phyloP scores from a whole-genome alignment of 2,888 invertebrate species.

The Micropterix aruncella region DNA sequence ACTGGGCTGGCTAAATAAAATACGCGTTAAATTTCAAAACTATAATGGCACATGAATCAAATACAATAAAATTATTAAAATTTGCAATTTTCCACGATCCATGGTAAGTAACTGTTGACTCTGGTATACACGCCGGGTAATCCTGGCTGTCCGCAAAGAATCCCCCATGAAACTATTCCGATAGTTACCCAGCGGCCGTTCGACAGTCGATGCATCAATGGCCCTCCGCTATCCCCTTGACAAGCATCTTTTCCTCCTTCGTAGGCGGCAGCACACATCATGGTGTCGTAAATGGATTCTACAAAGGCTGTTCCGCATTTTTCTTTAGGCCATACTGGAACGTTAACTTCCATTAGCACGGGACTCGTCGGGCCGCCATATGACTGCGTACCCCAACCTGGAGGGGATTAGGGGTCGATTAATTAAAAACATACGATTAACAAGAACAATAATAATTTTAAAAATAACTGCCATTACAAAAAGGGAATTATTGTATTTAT shows the following conservation, averaged over 20 bases:
- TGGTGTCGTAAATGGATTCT: conserved; percentile 47
- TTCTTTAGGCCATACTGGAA: conserved; percentile 65
- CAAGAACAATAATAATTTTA: neutral
- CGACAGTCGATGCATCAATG: conserved; percentile 56
- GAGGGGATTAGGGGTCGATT: neutral
- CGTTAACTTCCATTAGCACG: conserved; percentile 59
- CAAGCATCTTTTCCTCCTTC: conserved; percentile 73
- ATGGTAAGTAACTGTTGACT: conserved; percentile 54
- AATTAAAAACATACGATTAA: neutral
- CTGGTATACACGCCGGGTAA: conserved; percentile 71
- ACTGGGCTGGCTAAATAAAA: too few species aligned
- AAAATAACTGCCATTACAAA: neutral
- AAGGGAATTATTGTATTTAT: neutral
- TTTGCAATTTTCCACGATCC: conserved; percentile 47
- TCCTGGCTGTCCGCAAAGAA: conserved; percentile 60
- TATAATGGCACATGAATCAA: too few species aligned
- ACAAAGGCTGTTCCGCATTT: conserved; percentile 45
- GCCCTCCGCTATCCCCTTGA: conserved; percentile 81
- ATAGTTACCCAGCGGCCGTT: conserved; percentile 64
- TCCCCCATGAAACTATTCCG: conserved; percentile 79
- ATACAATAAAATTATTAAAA: conserved; percentile 23
- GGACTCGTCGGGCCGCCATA: conserved; percentile 57
- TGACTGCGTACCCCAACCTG: conserved; percentile 64
- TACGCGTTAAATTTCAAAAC: too few species aligned
- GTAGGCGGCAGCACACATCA: conserved; percentile 62